Conservation (phyloP, 2,888 invertebrate genomes). For the Melitaea athalia region DNA sequence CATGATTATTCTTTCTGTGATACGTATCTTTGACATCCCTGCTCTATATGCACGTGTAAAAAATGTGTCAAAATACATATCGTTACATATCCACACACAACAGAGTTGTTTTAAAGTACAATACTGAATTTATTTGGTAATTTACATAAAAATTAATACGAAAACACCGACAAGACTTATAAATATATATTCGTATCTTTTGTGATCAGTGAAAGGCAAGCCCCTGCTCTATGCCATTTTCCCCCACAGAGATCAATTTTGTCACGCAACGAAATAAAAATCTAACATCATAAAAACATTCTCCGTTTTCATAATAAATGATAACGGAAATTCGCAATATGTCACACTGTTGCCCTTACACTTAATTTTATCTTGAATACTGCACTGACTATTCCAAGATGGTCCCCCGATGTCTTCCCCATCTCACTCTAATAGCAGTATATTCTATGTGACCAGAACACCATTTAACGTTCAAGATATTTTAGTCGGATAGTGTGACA, state of each 20-base stretch:
- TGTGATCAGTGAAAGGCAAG: too few relatives aligned
- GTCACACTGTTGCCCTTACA: slow-evolving; percentile 32
- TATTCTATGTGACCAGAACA: slow-evolving; percentile 16
- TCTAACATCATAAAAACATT: slow-evolving; percentile 4
- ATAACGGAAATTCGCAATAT: slow-evolving; percentile 34
- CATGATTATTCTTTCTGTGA: too few relatives aligned
- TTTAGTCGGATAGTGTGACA: slow-evolving; percentile 49
- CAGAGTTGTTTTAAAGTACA: neutral
- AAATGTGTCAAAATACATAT: too few relatives aligned
- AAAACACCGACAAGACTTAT: too few relatives aligned
- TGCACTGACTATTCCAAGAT: slow-evolving; percentile 25
- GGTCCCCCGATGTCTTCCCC: slow-evolving; percentile 16
- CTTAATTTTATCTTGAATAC: slow-evolving; percentile 33
- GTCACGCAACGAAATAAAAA: neutral
- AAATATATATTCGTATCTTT: too few relatives aligned
- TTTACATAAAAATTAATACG: too few relatives aligned
- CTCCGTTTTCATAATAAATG: slow-evolving; percentile 28
- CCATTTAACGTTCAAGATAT: slow-evolving; percentile 43
- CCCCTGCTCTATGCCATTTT: too few relatives aligned
- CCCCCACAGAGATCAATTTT: too few relatives aligned
- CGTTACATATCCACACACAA: neutral
- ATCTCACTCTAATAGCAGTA: slow-evolving; percentile 13
- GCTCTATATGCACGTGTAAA: too few relatives aligned
- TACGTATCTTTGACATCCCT: too few relatives aligned
- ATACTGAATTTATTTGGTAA: neutral